Percentiles rank a stretch among this genome's conserved stretches.
phyloP scores from a whole-genome alignment of 2,113 vertebrate genomes.

The Pristiophorus japonicus region DNA sequence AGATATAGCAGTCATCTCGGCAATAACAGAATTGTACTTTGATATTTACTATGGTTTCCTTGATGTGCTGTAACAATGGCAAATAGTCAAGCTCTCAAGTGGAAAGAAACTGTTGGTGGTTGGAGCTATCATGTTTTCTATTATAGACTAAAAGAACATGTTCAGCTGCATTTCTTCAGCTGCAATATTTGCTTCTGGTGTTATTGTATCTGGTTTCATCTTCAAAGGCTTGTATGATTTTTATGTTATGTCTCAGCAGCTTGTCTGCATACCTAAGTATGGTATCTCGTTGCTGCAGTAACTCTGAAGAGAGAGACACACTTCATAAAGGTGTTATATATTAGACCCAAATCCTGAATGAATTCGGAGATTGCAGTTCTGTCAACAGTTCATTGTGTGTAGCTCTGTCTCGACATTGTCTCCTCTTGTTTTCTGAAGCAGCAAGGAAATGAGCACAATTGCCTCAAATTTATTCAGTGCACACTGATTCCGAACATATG shows the following conservation, averaged over 20 bases:
- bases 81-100: not conserved
- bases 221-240: not conserved
- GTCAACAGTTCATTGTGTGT: not conserved
- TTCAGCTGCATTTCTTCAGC: not conserved
- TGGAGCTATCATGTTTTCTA: not conserved
- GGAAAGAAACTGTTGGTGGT: not conserved
- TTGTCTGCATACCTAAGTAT: not conserved
- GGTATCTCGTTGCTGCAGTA: not conserved
- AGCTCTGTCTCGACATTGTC: not conserved
- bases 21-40: not conserved
- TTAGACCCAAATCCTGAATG: not conserved
- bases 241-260: not conserved
- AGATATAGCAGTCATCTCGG: not conserved
- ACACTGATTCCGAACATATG: not conserved
- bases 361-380: not conserved
- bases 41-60: not conserved
- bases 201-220: not conserved
- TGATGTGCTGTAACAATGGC: not conserved
- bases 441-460: not conserved
- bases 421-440: not conserved
- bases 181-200: not conserved
- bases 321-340: not conserved
- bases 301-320: not conserved
- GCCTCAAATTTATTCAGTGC: not conserved
- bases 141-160: not conserved